phyloP scores from a whole-genome alignment of 2,888 invertebrate species.

The Onchidella celtica region DNA sequence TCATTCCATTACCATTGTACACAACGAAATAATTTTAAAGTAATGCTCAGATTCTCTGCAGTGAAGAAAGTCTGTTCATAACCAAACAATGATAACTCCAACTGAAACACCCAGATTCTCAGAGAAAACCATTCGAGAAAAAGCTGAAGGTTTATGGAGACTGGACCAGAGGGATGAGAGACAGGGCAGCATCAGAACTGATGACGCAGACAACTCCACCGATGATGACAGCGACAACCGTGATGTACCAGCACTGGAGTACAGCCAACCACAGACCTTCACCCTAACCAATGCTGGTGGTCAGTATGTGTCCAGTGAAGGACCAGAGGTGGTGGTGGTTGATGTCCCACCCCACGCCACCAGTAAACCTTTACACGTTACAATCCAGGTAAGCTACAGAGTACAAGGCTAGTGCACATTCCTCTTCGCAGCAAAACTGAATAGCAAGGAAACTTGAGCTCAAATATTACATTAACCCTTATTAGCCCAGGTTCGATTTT shows the following conservation, averaged over 20 bases:
- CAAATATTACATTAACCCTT: too few species aligned
- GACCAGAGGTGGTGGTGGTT: slow-evolving; percentile 66
- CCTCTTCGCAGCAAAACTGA: too few species aligned
- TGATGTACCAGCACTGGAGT: slow-evolving; percentile 52
- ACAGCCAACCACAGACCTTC: slow-evolving; percentile 66
- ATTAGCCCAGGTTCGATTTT: too few species aligned
- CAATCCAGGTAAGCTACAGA: slow-evolving; percentile 75
- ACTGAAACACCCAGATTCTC: slow-evolving; percentile 66
- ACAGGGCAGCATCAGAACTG: not conserved
- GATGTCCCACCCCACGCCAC: slow-evolving; percentile 73
- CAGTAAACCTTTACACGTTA: slow-evolving; percentile 61
- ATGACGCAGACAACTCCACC: not conserved
- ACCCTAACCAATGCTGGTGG: slow-evolving; percentile 74
- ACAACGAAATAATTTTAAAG: too few species aligned
- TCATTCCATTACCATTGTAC: too few species aligned
- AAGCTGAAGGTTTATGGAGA: slow-evolving; percentile 62
- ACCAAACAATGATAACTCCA: too few species aligned
- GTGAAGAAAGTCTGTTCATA: too few species aligned
- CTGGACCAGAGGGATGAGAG: slow-evolving; percentile 49
- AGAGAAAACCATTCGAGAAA: slow-evolving; percentile 61
- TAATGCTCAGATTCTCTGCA: too few species aligned
- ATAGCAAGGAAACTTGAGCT: too few species aligned
- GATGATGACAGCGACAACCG: slow-evolving; percentile 28
- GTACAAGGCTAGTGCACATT: too few species aligned
- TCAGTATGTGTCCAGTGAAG: slow-evolving; percentile 67